A percentile compares a stretch with the other conserved stretches of the same genome.
phyloP scores from a whole-genome alignment of 2,797 vertebrate species.

The Gobionotothen gibberifrons region DNA sequence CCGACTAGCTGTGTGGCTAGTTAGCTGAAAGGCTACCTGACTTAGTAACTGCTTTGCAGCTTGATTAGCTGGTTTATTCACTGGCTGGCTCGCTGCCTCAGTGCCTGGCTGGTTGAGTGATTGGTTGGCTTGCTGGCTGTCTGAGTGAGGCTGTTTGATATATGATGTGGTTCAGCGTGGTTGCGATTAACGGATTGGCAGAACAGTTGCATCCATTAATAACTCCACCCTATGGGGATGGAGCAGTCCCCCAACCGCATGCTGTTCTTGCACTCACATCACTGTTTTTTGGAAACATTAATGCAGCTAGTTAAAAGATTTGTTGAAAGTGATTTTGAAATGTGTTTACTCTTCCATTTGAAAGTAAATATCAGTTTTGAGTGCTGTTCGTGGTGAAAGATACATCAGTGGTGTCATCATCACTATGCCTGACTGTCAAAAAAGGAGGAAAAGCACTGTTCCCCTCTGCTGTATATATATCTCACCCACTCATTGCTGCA shows the following conservation, averaged over 20 bases:
- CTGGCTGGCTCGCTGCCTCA: constrained; percentile 64
- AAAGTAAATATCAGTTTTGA: constrained; percentile 61
- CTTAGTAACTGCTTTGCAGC: constrained; percentile 41
- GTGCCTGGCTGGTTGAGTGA: constrained; percentile 72
- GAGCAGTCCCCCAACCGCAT: constrained; percentile 38
- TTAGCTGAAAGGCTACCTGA: constrained; percentile 41
- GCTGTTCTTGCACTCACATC: constrained; percentile 48
- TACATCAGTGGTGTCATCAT: constrained; percentile 70
- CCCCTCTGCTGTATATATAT: constrained; percentile 64
- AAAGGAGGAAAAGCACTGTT: constrained; percentile 52
- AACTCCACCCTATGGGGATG: constrained; percentile 70
- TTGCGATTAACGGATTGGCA: constrained; percentile 81
- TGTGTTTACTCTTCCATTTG: constrained; percentile 62
- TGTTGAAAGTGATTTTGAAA: constrained; percentile 69
- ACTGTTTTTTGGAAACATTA: constrained; percentile 54
- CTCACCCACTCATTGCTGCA: constrained; percentile 77
- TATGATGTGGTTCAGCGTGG: constrained; percentile 75
- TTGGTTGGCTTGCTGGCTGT: constrained; percentile 68
- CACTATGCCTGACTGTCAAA: constrained; percentile 60
- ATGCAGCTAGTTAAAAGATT: constrained; percentile 59
- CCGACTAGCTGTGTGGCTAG: constrained; percentile 51
- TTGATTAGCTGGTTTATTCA: constrained; percentile 65
- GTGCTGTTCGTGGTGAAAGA: constrained; percentile 60
- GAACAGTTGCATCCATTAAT: constrained; percentile 76
- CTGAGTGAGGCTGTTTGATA: constrained; percentile 74